phyloP scores from a whole-genome alignment of 2,113 vertebrate genomes.

The Hippocampus zosterae region DNA sequence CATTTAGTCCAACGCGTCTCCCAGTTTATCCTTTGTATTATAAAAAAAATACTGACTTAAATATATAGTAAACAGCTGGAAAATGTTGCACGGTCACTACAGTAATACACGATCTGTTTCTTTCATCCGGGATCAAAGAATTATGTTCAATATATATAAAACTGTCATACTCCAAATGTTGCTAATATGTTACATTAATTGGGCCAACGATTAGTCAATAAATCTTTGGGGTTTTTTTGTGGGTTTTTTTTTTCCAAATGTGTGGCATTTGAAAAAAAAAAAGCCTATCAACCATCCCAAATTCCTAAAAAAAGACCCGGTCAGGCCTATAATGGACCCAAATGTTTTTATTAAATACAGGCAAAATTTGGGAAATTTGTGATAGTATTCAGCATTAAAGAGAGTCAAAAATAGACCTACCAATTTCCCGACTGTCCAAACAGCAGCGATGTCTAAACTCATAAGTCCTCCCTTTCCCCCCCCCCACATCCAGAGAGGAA shows the following conservation, averaged over 20 bases:
- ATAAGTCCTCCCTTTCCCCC: conserved; percentile 28
- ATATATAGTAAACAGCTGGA: background rate
- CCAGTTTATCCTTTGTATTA: background rate
- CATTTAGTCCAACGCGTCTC: too few relatives aligned
- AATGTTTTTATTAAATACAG: background rate
- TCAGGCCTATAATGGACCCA: background rate
- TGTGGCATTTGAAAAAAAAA: too few relatives aligned
- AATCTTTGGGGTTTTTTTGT: too few relatives aligned
- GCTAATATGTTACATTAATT: background rate
- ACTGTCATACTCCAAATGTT: background rate
- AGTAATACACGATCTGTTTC: background rate
- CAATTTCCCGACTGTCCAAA: conserved; percentile 22
- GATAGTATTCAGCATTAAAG: background rate
- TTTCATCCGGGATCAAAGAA: background rate
- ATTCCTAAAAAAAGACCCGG: background rate
- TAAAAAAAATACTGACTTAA: background rate
- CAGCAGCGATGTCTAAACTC: conserved; percentile 17
- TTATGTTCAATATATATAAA: background rate
- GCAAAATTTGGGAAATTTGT: background rate
- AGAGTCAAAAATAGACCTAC: conserved; percentile 36
- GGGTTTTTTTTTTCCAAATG: background rate
- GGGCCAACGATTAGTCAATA: too few relatives aligned
- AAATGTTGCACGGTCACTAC: background rate
- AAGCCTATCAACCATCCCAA: background rate
- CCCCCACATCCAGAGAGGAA: background rate